Conservation (phyloP, 2,888 invertebrate genomes). For the Platynereis dumerilii region DNA sequence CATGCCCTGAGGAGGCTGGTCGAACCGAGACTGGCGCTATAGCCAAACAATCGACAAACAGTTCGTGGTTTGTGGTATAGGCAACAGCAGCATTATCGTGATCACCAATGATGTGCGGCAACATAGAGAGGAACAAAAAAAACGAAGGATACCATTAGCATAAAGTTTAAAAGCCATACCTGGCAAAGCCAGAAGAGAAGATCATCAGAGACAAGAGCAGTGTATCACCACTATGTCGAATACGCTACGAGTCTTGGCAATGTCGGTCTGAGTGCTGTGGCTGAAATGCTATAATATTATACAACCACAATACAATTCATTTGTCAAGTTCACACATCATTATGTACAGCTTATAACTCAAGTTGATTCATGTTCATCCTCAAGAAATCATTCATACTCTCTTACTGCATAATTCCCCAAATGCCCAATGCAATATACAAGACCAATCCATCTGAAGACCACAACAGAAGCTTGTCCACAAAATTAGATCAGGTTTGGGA, state of each 20-base stretch:
- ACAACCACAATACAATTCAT: slow-evolving; percentile 4
- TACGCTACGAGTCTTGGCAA: neutral
- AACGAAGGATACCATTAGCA: slow-evolving; percentile 12
- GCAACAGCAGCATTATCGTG: neutral
- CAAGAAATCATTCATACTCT: no score
- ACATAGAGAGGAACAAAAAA: slow-evolving; percentile 18
- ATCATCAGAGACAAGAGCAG: no score
- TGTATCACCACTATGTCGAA: no score
- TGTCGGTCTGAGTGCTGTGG: neutral
- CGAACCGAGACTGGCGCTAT: slow-evolving; percentile 24
- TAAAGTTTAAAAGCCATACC: slow-evolving; percentile 1
- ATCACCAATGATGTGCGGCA: slow-evolving; percentile 14
- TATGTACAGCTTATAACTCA: neutral
- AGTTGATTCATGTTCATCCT: no score
- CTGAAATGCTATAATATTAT: neutral
- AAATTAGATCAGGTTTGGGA: no score
- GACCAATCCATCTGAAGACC: neutral
- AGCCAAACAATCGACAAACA: slow-evolving; percentile 7
- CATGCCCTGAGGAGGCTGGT: slow-evolving; percentile 13
- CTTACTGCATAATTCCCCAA: no score
- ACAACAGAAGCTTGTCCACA: no score
- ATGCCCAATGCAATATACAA: no score
- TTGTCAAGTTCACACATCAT: slow-evolving; percentile 1
- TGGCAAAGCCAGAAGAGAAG: neutral
- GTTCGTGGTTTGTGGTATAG: neutral